phyloP scores from a whole-genome alignment of 35 echinoderm and acorn worm species.

The Diadema setosum region DNA sequence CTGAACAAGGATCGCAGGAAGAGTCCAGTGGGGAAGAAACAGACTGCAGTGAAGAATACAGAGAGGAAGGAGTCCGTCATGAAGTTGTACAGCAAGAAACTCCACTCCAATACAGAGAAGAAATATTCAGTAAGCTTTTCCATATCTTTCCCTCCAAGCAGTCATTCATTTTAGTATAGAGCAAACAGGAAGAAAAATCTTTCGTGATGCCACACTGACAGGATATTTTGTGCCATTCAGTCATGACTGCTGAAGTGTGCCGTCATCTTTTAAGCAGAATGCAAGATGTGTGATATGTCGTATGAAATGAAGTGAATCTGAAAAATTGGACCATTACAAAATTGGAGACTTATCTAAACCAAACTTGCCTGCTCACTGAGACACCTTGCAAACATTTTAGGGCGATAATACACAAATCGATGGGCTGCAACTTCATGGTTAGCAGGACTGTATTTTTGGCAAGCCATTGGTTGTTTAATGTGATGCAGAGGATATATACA shows the following conservation, averaged over 20 bases:
- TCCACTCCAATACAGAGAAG: not conserved
- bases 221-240: not conserved
- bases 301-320: no score
- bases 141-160: no score
- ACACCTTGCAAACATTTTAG: no score
- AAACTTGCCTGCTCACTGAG: no score
- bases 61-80: not conserved
- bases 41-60: not conserved
- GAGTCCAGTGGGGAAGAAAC: not conserved
- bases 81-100: slow-evolving; percentile 40
- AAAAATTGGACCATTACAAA: no score
- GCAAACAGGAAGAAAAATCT: not conserved
- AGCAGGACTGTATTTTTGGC: no score
- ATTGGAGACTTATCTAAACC: no score
- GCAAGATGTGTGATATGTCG: not conserved
- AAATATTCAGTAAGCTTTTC: not conserved
- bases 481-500: no score
- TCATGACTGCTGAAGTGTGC: not conserved
- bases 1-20: slow-evolving; percentile 48
- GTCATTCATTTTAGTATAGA: not conserved
- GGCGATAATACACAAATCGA: no score
- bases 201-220: not conserved
- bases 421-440: no score
- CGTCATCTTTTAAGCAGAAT: not conserved
- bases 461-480: no score